Base-by-base conservation (phyloP, 2,113 vertebrate species). In the Lontra canadensis region DNA sequence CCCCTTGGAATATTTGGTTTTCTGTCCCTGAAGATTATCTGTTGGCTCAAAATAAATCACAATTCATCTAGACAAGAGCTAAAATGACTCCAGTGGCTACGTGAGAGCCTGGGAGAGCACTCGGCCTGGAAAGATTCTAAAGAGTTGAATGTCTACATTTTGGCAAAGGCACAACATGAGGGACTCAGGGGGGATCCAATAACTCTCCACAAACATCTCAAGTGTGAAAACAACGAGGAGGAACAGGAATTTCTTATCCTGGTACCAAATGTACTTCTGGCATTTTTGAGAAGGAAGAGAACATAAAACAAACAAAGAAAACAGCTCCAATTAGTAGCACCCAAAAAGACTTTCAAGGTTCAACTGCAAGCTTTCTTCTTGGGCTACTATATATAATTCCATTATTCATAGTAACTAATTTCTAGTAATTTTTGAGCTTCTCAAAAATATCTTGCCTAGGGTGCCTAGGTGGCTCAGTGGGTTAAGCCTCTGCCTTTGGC, bases 251-350 rank as follows among this genome's bases (percentile, higher is more conserved):
- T 95, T 94, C 83, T 96, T 76, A 93, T 96, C 88, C 97, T 95
- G 86, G 98, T 95, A 98, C 97, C 91, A 93, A 98, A 97, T 98
- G 97, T 98, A 97, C 97, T 97, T 90, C 89, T 95, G 98, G 91
- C 95, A 95, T 88, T 93, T 90, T 90, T 87, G 12, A 97, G 90
- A 90, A 96, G 96, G 81, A 96, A 85, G 4, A 96, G 89, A 95
- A 95, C 97, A 82, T 79, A 78, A 94, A 89, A 95, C 2, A 3
- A 59, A 91, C 44, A 61, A 73, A 34, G 65, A 97, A 97, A 98
- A 98, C 95, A 97, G 82, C 95, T 94, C 95, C 93, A 93, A 71
- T 82, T 80, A 88, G 76, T 83, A 81, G 34, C 85, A 90, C 83
- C 65, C 76, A 31, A 73, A 80, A 85, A 69, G 49, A 52, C 23